These are phyloP conservation scores for Scartelaos histophorus DNA, from an alignment of 2,113 vertebrate species.

Conservation along the genomic window DNA sequence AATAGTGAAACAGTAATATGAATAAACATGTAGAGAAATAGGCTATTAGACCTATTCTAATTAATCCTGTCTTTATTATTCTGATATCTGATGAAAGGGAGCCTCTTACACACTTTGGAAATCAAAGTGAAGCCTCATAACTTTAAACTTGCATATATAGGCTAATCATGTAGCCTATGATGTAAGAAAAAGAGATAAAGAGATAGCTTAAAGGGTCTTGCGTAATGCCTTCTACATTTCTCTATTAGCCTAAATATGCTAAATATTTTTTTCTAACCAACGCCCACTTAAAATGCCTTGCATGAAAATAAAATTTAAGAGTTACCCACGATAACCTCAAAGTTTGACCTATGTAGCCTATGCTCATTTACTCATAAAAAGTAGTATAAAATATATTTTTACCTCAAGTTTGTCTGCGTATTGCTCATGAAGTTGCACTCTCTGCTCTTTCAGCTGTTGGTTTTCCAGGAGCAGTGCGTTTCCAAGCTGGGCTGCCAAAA, in stretches of 20 bases:
- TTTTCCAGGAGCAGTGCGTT: slow-evolving; percentile 80
- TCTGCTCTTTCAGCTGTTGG: slow-evolving; percentile 73
- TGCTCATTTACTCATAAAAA: neutral
- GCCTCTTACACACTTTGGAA: too few relatives aligned
- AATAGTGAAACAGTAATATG: too few relatives aligned
- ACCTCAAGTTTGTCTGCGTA: slow-evolving; percentile 77
- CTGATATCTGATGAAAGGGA: neutral
- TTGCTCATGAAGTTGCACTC: slow-evolving; percentile 64
- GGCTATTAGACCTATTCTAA: neutral
- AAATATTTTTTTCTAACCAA: neutral
- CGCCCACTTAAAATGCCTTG: slow-evolving; percentile 1
- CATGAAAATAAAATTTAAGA: too few relatives aligned
- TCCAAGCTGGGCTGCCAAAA: slow-evolving; percentile 81
- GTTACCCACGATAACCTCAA: too few relatives aligned
- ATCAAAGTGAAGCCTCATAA: too few relatives aligned
- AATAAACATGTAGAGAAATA: too few relatives aligned
- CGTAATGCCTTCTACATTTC: neutral
- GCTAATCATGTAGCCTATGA: neutral
- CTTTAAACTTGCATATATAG: neutral
- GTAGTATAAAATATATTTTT: neutral
- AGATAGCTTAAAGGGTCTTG: neutral
- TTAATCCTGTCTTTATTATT: neutral
- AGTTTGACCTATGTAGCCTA: neutral
- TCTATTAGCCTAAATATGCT: neutral
- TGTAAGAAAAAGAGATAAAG: neutral